phyloP scores from a whole-genome alignment of 2,113 vertebrate species.

The Caretta caretta region DNA sequence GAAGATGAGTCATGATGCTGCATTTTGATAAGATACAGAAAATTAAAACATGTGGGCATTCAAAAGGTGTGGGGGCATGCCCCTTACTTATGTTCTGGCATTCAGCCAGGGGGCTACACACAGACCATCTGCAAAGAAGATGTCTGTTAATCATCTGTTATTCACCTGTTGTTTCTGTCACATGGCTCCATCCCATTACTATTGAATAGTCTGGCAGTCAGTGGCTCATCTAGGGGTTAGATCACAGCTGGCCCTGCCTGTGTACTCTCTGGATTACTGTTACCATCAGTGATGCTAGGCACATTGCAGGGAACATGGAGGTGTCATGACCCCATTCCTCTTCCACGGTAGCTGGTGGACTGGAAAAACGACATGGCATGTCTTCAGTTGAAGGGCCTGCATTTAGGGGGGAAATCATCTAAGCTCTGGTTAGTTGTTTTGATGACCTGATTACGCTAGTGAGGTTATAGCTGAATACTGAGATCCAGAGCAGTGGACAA shows the following conservation, averaged over 20 bases:
- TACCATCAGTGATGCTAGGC: neutral
- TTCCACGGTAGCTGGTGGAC: neutral
- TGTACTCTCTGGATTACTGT: neutral
- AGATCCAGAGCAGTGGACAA: neutral
- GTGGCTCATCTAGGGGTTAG: neutral
- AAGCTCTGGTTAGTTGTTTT: neutral
- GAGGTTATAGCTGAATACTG: neutral
- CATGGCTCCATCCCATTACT: neutral
- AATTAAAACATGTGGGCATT: neutral
- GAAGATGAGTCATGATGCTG: neutral
- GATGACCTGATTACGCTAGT: neutral
- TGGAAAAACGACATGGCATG: neutral
- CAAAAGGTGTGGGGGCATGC: neutral
- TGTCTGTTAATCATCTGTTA: neutral
- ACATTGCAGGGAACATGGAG: neutral
- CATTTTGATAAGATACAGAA: neutral
- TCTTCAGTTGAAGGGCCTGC: neutral
- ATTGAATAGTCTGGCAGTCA: neutral
- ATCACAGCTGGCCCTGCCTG: neutral
- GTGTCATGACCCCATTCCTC: neutral
- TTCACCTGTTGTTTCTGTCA: neutral
- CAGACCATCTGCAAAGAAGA: neutral
- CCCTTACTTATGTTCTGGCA: slow-evolving; percentile 30
- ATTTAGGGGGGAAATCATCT: neutral
- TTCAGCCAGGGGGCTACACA: neutral